Evolutionary conservation across 2,113 vertebrate genomes (phyloP), one percentile per base, ranked within the genome.

Genomic region (Lepisosteus oculatus): DNA sequence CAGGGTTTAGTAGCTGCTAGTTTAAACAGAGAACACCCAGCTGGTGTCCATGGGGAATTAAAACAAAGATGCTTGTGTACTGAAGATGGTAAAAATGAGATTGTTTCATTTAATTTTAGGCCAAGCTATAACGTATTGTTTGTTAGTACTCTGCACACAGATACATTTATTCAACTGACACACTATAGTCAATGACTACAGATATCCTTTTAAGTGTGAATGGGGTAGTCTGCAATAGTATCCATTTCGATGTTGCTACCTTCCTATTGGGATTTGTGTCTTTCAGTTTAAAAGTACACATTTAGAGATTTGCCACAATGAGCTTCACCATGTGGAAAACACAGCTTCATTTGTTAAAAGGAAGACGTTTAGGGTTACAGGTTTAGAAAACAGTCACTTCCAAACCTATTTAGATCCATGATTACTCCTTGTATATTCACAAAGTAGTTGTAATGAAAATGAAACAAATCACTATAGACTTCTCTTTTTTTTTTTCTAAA

Each of bases 381-480:
- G 72, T 83, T 84, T 87, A 79, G 65, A 85, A 82, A 88, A 87
- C 55, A 84, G 85, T 84, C 73, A 78, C 73, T 81, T 84, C 85
- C 80, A 81, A 83, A 80, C n/a, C 78, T 85, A 80, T 86, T 91
- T 91, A 89, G 83, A 87, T 76, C 72, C 80, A 73, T 78, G 82
- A 88, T 90, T 89, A 86, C 84, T 87, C 85, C 76, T 76, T 78
- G 54, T 67, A 78, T 84, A 71, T 74, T 86, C 69, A 75, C 78
- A 80, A 85, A 78, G 86, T 65, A 70, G 66, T 86, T 85, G 66
- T 80, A 85, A 76, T 85, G 85, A 95, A 92, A 93, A 89, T 79
- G 84, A 66, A 90, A 84, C 74, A 85, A 72, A 92, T 90, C 87
- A 88, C 83, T 77, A 85, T 76, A 78, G 83, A 69, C 72, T 15